Conservation (phyloP, 1,140 invertebrate species). For the Orchesella cincta region DNA sequence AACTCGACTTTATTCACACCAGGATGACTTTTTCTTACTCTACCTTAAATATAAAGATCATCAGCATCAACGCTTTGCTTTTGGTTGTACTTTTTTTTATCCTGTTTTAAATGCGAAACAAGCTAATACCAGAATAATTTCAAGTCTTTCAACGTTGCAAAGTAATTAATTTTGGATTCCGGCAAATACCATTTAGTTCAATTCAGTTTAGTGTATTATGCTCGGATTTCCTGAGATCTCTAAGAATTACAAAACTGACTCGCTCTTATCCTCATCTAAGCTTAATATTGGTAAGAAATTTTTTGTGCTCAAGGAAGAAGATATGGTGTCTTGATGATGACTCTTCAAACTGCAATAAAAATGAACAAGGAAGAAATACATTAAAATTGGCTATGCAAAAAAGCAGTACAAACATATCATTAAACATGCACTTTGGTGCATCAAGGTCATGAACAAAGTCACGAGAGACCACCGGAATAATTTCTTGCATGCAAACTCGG, state of each 20-base stretch:
- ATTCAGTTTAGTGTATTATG: neutral
- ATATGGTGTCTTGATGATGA: neutral
- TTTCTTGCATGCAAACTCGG: neutral
- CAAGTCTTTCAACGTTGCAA: neutral
- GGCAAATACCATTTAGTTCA: neutral
- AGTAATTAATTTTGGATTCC: neutral
- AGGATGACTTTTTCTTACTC: neutral
- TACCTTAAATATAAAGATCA: no score
- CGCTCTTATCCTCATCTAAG: no score
- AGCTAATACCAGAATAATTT: neutral
- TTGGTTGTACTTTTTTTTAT: no score
- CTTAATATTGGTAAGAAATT: no score
- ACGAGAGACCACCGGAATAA: neutral
- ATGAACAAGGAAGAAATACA: neutral
- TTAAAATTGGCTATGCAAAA: neutral
- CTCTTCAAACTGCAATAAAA: neutral
- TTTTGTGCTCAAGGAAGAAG: no score
- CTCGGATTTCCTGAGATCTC: neutral
- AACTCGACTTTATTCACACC: neutral
- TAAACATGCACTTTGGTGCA: neutral
- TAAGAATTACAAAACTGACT: no score
- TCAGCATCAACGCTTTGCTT: no score
- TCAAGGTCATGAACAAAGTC: conserved; percentile 8
- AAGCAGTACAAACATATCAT: neutral
- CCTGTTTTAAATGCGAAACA: neutral